These are phyloP conservation scores for Hemibagrus wyckioides DNA, from an alignment of 2,113 vertebrate genomes.

Conservation along the genomic window DNA sequence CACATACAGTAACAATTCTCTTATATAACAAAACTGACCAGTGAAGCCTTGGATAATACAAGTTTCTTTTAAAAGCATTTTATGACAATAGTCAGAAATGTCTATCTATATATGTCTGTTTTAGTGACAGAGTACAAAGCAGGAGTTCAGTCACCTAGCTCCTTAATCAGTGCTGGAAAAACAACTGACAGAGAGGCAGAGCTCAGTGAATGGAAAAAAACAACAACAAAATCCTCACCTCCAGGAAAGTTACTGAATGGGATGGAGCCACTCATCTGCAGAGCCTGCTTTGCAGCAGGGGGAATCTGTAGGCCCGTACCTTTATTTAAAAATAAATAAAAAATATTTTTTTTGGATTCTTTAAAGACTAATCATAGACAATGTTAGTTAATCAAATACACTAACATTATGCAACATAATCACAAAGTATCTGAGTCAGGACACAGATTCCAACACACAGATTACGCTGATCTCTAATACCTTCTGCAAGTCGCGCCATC, in stretches of 20 bases:
- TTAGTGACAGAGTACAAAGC: background rate
- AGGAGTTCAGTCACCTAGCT: background rate
- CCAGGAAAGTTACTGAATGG: slow-evolving; percentile 87
- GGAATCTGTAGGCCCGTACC: slow-evolving; percentile 97
- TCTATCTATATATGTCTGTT: background rate
- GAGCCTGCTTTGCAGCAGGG: slow-evolving; percentile 92
- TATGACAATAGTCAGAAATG: background rate
- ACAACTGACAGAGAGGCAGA: no score
- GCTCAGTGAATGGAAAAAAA: background rate
- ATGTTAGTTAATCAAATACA: background rate
- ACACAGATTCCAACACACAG: background rate
- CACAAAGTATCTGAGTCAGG: background rate
- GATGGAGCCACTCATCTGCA: slow-evolving; percentile 95
- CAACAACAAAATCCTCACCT: slow-evolving; percentile 61
- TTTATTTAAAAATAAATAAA: slow-evolving; percentile 54
- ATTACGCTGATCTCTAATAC: slow-evolving; percentile 60
- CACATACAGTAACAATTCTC: background rate
- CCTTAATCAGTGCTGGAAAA: background rate
- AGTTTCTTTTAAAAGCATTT: background rate
- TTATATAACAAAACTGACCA: background rate
- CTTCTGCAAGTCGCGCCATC: slow-evolving; percentile 97
- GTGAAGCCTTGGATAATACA: background rate
- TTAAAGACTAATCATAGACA: background rate
- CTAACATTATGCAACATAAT: background rate
- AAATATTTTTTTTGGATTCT: background rate